A percentile compares a stretch with the other conserved stretches of the same genome.
Conservation (phyloP, 2,797 vertebrate species). For the Spinus olivaceus region DNA sequence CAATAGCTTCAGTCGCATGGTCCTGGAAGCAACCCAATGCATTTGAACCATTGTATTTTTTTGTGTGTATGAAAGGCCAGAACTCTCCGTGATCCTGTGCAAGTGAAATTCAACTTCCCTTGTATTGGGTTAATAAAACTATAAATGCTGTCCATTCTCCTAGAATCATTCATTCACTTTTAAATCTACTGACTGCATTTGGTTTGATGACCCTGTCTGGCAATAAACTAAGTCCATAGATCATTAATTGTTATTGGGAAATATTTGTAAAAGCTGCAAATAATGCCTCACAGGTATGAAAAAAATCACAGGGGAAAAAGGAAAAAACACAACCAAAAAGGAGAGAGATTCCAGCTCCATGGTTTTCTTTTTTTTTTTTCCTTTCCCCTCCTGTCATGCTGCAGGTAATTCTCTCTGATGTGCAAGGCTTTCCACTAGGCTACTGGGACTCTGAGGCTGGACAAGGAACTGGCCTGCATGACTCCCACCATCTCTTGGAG, state of each 20-base stretch:
- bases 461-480: not conserved
- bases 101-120: not conserved
- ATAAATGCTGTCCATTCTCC: not conserved
- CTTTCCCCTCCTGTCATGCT: not conserved
- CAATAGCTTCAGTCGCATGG: not conserved
- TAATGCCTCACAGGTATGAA: not conserved
- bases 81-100: not conserved
- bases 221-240: not conserved
- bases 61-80: not conserved
- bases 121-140: slow-evolving; percentile 1
- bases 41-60: not conserved
- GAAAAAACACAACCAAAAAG: not conserved
- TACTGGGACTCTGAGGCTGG: not conserved
- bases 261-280: not conserved
- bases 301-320: not conserved
- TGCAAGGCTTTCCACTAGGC: not conserved
- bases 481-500: not conserved
- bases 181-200: not conserved
- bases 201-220: not conserved
- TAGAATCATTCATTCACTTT: not conserved
- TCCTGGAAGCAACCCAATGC: not conserved
- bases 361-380: not conserved
- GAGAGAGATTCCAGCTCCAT: not conserved
- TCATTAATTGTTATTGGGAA: not conserved
- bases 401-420: not conserved